phyloP scores from a whole-genome alignment of 2,797 vertebrate genomes.

The Tapirus indicus region DNA sequence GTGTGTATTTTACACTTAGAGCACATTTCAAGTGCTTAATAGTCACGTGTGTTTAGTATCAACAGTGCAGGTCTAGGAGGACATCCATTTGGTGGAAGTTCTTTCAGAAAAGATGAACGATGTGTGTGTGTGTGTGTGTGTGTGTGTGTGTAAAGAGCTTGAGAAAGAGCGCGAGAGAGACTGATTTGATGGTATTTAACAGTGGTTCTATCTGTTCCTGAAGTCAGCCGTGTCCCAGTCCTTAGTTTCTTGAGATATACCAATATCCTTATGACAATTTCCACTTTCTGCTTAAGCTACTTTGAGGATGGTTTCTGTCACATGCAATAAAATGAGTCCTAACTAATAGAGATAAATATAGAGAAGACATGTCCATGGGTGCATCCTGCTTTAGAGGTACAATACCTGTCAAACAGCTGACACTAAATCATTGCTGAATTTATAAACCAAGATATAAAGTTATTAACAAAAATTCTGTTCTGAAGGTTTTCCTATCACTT shows the following conservation, averaged over 20 bases:
- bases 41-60: not conserved
- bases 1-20: not conserved
- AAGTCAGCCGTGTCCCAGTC: not conserved
- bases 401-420: not conserved
- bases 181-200: not conserved
- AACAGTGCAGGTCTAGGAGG: not conserved
- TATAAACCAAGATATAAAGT: constrained; percentile 42
- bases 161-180: too few relatives aligned
- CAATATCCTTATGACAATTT: constrained; percentile 7
- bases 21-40: not conserved
- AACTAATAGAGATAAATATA: not conserved
- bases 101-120: not conserved
- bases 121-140: not conserved
- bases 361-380: not conserved
- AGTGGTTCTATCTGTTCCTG: not conserved
- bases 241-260: not conserved
- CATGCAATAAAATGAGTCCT: not conserved
- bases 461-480: constrained; percentile 49
- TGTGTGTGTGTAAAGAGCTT: not conserved
- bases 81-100: not conserved
- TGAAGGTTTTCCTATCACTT: constrained; percentile 24
- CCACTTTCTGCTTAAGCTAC: constrained; percentile 15
- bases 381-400: not conserved
- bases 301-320: constrained; percentile 50
- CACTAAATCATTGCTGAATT: not conserved